These are phyloP conservation scores for Conus canariensis DNA, from an alignment of 2,888 invertebrate genomes.

Conservation along the genomic window DNA sequence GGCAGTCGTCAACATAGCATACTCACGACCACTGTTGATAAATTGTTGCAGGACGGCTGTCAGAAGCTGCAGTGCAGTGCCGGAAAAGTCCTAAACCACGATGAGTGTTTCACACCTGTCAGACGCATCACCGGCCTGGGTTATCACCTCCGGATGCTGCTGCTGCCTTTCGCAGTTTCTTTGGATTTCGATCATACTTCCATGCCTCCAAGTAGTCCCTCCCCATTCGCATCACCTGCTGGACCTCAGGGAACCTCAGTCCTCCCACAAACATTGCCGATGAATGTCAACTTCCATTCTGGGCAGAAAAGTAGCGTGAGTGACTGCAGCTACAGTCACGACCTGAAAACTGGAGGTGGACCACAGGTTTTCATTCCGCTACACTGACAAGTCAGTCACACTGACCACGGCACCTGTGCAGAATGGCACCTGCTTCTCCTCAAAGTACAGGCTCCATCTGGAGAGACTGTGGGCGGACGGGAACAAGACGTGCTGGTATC, in stretches of 20 bases:
- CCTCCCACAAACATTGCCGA: neutral
- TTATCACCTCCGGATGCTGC: conserved; percentile 31
- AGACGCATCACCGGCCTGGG: conserved; percentile 36
- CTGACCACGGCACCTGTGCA: neutral
- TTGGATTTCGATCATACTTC: neutral
- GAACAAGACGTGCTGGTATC: neutral
- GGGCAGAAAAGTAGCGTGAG: neutral
- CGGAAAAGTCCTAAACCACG: conserved; percentile 16
- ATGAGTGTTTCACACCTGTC: conserved; percentile 31
- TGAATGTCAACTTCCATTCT: neutral
- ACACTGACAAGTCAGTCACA: neutral
- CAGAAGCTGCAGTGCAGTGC: conserved; percentile 23
- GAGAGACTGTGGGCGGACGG: neutral
- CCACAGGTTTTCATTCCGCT: neutral
- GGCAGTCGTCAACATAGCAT: no score
- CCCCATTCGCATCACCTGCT: neutral
- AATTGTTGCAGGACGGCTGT: neutral
- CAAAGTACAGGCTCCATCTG: neutral
- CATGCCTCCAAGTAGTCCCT: no score
- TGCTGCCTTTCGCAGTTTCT: neutral
- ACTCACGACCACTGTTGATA: no score
- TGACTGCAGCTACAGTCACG: neutral
- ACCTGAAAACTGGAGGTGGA: neutral
- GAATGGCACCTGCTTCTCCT: neutral
- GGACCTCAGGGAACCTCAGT: neutral